Conservation (phyloP, 2,113 vertebrate species). For the Melanostigma gelatinosum region DNA sequence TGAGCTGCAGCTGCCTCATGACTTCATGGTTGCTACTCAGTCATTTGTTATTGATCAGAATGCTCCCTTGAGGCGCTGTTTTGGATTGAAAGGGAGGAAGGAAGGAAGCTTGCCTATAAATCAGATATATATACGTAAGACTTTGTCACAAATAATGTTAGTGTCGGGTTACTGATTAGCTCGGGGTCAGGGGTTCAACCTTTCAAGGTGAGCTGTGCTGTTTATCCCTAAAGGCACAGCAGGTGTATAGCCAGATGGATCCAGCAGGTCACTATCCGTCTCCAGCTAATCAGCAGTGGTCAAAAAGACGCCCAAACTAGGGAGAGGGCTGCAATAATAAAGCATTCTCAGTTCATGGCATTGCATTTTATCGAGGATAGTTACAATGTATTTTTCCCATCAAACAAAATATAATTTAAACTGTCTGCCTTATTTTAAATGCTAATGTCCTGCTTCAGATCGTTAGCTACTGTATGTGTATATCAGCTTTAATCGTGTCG, state of each 20-base stretch:
- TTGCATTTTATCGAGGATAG: background rate
- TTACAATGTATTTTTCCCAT: background rate
- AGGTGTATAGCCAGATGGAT: slow-evolving; percentile 71
- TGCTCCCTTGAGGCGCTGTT: slow-evolving; percentile 4
- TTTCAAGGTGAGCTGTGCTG: slow-evolving; percentile 10
- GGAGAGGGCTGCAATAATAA: background rate
- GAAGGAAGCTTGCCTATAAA: background rate
- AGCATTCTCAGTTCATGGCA: background rate
- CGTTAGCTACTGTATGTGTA: background rate
- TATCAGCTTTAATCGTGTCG: background rate
- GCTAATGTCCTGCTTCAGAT: background rate
- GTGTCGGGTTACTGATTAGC: slow-evolving; percentile 12
- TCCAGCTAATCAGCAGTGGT: slow-evolving; percentile 14
- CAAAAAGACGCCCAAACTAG: background rate
- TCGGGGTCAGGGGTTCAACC: slow-evolving; percentile 35
- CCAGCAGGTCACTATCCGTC: no score
- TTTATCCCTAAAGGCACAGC: slow-evolving; percentile 61
- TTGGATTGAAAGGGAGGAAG: background rate
- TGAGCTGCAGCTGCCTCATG: slow-evolving; percentile 9
- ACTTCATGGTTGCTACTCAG: background rate
- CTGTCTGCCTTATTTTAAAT: background rate
- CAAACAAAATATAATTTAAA: background rate
- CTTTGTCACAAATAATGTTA: background rate
- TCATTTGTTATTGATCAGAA: slow-evolving; percentile 11
- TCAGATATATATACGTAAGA: background rate